Evolutionary conservation across 2,797 vertebrate species (phyloP).

Genomic region (Darevskia mixta): DNA sequence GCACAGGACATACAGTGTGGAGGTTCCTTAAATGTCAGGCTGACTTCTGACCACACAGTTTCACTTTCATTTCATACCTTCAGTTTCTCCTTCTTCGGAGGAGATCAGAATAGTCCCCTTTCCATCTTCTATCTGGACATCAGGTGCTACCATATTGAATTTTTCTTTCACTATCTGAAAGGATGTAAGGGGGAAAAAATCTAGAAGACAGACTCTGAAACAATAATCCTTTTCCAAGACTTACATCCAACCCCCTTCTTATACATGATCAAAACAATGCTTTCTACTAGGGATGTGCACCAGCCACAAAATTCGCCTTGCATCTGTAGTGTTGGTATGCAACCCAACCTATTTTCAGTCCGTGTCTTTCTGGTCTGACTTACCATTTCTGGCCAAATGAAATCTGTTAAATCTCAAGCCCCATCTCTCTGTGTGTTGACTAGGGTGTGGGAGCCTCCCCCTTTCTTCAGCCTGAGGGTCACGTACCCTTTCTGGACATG

Average conservation of each 20-base stretch:
- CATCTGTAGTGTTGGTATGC: no score
- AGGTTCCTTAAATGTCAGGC: background rate
- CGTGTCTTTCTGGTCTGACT: no score
- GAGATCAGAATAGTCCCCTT: constrained; percentile 99
- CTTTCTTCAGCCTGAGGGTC: no score
- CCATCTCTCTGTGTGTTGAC: no score
- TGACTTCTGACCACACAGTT: background rate
- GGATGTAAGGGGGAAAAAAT: background rate
- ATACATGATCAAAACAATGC: background rate
- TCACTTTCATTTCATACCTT: constrained; percentile 80
- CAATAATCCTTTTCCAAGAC: background rate
- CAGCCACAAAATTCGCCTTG: no score
- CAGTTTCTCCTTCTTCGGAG: constrained; percentile 97
- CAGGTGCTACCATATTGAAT: constrained; percentile 98
- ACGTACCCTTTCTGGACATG: no score
- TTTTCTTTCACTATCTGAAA: constrained; percentile 95
- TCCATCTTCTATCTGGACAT: constrained; percentile 98
- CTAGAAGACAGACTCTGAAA: background rate
- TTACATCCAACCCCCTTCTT: background rate
- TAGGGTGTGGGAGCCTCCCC: no score
- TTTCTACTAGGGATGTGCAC: background rate
- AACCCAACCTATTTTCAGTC: no score
- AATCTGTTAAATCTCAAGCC: no score
- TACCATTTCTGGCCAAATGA: no score
- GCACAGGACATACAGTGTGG: background rate